Base-by-base conservation (phyloP, 2,888 invertebrate genomes). In the Aporophyla nigra region DNA sequence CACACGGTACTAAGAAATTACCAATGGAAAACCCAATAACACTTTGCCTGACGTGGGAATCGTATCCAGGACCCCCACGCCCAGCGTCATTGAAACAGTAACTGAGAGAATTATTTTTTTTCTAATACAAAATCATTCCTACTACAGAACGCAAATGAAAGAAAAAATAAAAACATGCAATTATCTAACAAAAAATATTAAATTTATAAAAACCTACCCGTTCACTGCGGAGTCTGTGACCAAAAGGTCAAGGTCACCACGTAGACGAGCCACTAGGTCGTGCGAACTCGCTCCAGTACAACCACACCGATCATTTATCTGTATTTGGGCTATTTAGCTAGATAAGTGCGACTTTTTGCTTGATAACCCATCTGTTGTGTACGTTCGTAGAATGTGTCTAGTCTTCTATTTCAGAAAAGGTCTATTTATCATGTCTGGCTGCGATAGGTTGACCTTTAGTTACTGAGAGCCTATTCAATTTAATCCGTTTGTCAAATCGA, bases 291-390 rank as follows among this genome's bases (percentile, higher is more conserved):
- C 67, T 19, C 49, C 19, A 76, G 62, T 56, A 63, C 62, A 82
- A 33, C 1, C 40, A 24, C 59, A 67, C 74, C 7, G 62, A 74
- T 85, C 74, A 79, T 83, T 79, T 84, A 71, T 79, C 71, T 78
- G 61, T 63, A 76, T 79, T 83, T 65, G 51, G n/a, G 33, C 71
- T 59, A 54, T 71, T 72, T 72, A 66, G 61, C 69, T 66, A 67
- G 58, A 56, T 61, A 74, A 63, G 49, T 59, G 67, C 40, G 14
- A 80, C 33, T 83, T 80, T 83, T 80, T 83, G 72, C 80, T 43
- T 19, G 58, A 62, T 54, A 62, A 59, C 59, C 65, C 78, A 77
- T 83, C 51, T 46, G 76, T 76, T 82, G 46, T 82, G 24, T 62
- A 67, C 54, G 54, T 76, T 53, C 24, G 62, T 62, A 62, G 66